Percentiles rank a stretch among this genome's conserved stretches.
Conservation (phyloP, 1,140 invertebrate genomes). For the Ips typographus region DNA sequence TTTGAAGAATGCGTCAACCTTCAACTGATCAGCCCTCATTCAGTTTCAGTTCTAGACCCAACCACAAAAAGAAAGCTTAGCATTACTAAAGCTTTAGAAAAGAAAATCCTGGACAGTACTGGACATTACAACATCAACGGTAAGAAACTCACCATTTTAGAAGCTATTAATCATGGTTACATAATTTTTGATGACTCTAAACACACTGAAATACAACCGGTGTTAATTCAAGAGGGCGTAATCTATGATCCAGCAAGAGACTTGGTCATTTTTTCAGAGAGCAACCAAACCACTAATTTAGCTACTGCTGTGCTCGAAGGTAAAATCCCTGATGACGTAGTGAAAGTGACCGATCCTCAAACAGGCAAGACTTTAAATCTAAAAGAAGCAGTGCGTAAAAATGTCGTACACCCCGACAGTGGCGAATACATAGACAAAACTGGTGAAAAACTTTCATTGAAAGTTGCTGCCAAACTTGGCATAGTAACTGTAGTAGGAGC, state of each 20-base stretch:
- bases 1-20: constrained; percentile 86
- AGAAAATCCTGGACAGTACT: constrained; percentile 73
- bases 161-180: constrained; percentile 71
- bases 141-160: constrained; percentile 70
- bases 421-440: constrained; percentile 67
- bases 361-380: constrained; percentile 70
- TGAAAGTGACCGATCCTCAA: constrained; percentile 74
- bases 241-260: constrained; percentile 76
- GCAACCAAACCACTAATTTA: constrained; percentile 68
- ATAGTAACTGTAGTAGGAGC: constrained; percentile 69
- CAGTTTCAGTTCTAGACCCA: constrained; percentile 76
- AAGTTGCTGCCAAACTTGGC: constrained; percentile 75
- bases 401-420: constrained; percentile 73
- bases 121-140: constrained; percentile 68
- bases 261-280: constrained; percentile 70
- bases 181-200: constrained; percentile 58
- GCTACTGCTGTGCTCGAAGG: constrained; percentile 69
- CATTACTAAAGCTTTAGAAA: constrained; percentile 73
- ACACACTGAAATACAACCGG: neutral
- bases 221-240: constrained; percentile 60
- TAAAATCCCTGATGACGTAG: constrained; percentile 64
- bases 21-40: constrained; percentile 80
- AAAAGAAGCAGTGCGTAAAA: constrained; percentile 72
- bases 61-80: constrained; percentile 69
- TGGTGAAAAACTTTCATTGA: constrained; percentile 67